Evolutionary conservation across 2,888 invertebrate species (phyloP).

Genomic region (Phortica okadai): DNA sequence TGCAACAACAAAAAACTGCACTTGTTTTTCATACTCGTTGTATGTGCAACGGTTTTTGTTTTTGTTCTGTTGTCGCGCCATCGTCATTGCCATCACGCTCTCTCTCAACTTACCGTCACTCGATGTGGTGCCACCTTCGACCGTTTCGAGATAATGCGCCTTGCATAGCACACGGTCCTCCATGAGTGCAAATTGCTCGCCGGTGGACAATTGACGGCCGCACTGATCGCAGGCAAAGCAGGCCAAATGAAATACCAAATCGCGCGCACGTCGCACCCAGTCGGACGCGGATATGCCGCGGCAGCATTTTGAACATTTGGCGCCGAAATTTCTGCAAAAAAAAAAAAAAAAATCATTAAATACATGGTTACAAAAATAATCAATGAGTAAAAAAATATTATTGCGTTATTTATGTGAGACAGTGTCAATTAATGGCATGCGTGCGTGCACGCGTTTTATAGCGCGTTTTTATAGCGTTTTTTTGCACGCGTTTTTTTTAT

Average conservation of each 20-base stretch:
- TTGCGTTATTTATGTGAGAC: neutral
- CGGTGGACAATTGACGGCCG: constrained; percentile 93
- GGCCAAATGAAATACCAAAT: constrained; percentile 97
- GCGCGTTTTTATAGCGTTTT: constrained; percentile 28
- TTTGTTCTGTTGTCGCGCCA: constrained; percentile 1
- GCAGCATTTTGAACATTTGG: constrained; percentile 97
- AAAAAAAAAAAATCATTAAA: constrained; percentile 18
- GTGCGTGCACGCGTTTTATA: constrained; percentile 17
- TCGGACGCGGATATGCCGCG: constrained; percentile 95
- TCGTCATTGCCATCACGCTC: neutral
- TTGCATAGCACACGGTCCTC: constrained; percentile 97
- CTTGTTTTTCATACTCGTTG: neutral
- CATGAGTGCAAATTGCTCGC: constrained; percentile 97
- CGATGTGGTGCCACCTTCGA: constrained; percentile 93
- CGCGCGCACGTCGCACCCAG: constrained; percentile 97
- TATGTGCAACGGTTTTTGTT: neutral
- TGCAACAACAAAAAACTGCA: neutral
- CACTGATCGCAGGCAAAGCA: constrained; percentile 99
- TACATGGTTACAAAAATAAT: neutral
- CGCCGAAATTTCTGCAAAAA: constrained; percentile 90
- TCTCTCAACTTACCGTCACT: constrained; percentile 84
- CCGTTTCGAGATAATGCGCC: constrained; percentile 96
- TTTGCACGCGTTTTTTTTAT: constrained; percentile 48
- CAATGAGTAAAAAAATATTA: neutral
- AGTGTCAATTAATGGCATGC: constrained; percentile 19